phyloP scores from a whole-genome alignment of 2,113 vertebrate genomes.

The Acanthisitta chloris region DNA sequence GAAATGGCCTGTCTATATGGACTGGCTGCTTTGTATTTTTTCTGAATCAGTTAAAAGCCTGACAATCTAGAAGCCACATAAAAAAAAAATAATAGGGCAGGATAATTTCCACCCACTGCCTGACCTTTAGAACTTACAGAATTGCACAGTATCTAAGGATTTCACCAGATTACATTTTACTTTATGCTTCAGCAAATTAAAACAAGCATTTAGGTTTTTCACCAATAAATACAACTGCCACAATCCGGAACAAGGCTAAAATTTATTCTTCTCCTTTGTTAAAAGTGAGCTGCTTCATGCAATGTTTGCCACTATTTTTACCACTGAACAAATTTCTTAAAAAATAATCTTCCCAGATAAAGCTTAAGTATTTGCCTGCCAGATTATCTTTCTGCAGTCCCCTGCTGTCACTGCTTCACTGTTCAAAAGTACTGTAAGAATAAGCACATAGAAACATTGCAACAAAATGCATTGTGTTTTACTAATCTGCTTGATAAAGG shows the following conservation, averaged over 20 bases:
- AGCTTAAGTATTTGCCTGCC: neutral
- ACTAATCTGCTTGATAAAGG: neutral
- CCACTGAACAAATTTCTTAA: neutral
- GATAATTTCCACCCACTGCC: neutral
- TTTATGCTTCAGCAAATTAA: neutral
- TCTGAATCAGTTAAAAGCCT: neutral
- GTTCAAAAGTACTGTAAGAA: neutral
- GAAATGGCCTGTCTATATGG: neutral
- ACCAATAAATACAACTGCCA: neutral
- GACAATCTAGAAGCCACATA: neutral
- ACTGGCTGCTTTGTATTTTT: neutral
- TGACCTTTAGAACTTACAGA: neutral
- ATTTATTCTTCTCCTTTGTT: neutral
- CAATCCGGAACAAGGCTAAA: neutral
- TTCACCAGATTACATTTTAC: neutral
- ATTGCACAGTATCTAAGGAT: neutral
- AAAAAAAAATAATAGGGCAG: neutral
- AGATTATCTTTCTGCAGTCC: neutral
- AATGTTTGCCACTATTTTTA: neutral
- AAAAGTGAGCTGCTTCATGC: neutral
- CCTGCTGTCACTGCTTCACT: neutral
- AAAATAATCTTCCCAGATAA: constrained; percentile 1
- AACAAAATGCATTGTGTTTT: neutral
- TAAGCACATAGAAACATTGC: neutral
- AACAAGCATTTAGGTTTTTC: neutral